A percentile compares a stretch with the other conserved stretches of the same genome.
phyloP scores from a whole-genome alignment of 2,888 invertebrate genomes.

The Leptarthrus brevirostris region DNA sequence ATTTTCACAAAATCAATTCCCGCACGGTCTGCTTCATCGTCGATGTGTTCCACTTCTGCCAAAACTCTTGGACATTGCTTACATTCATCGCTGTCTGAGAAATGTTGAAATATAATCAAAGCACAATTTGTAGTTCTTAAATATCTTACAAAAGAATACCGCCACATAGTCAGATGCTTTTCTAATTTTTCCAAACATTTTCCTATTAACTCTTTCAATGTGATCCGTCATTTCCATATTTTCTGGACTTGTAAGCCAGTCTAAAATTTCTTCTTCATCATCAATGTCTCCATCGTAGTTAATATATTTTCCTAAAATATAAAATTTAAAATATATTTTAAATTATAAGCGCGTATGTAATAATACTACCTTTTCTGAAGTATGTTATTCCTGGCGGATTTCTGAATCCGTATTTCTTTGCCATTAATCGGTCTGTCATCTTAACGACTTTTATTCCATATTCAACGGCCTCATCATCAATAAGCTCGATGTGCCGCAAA shows the following conservation, averaged over 20 bases:
- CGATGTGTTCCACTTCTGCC: slow-evolving; percentile 90
- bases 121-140: neutral
- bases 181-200: slow-evolving; percentile 93
- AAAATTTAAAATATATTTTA: neutral
- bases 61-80: slow-evolving; percentile 92
- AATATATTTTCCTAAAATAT: slow-evolving; percentile 75
- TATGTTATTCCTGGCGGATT: slow-evolving; percentile 92
- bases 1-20: slow-evolving; percentile 94
- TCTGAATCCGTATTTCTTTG: slow-evolving; percentile 90
- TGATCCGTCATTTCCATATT: slow-evolving; percentile 95
- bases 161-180: slow-evolving; percentile 91
- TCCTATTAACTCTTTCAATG: slow-evolving; percentile 89
- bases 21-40: slow-evolving; percentile 90
- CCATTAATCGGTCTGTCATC: slow-evolving; percentile 89
- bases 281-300: slow-evolving; percentile 94
- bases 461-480: slow-evolving; percentile 91
- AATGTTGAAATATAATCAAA: slow-evolving; percentile 35
- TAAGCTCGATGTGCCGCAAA: slow-evolving; percentile 86
- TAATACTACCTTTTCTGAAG: slow-evolving; percentile 77
- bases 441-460: slow-evolving; percentile 92
- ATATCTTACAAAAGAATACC: slow-evolving; percentile 85
- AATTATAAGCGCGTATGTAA: neutral
- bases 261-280: slow-evolving; percentile 86
- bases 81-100: slow-evolving; percentile 91
- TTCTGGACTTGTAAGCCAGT: slow-evolving; percentile 92